Evolutionary conservation across 2,797 vertebrate species (phyloP), one percentile per base, ranked within the genome.

Genomic region (Chaetodon trifasciatus): DNA sequence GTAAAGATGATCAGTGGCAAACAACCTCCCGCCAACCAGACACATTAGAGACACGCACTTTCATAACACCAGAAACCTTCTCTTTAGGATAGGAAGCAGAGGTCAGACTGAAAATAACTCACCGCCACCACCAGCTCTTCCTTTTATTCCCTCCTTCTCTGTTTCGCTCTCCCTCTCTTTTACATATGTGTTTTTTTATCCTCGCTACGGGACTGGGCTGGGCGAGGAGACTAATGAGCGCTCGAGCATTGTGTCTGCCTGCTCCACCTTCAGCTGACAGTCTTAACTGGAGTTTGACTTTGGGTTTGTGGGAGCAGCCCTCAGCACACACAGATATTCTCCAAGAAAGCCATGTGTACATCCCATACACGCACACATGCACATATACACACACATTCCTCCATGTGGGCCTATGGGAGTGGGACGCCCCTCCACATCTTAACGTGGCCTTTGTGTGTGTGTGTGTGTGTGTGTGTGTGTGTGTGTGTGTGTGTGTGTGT

Each of bases 41-140:
- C 90, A 88, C 92, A 94, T 93, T 93, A 94, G 84, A 88, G 63
- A 82, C 70, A 56, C 62, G 4, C 78, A 79, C 76, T 55, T 50
- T 82, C 75, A 21, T 72, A 89, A 86, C 75, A 73, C 49, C 76
- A 86, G 44, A 87, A 87, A 90, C 71, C 71, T 79, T 84, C 75
- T 87, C 87, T 92, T 95, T 92, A 92, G 87, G 78, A 89, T 69
- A 81, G 81, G 78, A 94, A 86, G 90, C 88, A 85, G 92, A 95
- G 93, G 95, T 96, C 93, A 93, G 87, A 86, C 88, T 86, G 88
- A 93, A 95, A 94, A 94, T 92, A 95, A 94, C 90, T 86, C 85
- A 35, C 71, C 61, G 64, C 69, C 46, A 61, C 71, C 44, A 74
- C 67, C 72, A 44, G 11, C 74, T 44, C 58, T 79, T 78, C 53